These are phyloP conservation scores for Pipistrellus kuhlii DNA, from an alignment of 2,797 vertebrate species.

Conservation along the genomic window DNA sequence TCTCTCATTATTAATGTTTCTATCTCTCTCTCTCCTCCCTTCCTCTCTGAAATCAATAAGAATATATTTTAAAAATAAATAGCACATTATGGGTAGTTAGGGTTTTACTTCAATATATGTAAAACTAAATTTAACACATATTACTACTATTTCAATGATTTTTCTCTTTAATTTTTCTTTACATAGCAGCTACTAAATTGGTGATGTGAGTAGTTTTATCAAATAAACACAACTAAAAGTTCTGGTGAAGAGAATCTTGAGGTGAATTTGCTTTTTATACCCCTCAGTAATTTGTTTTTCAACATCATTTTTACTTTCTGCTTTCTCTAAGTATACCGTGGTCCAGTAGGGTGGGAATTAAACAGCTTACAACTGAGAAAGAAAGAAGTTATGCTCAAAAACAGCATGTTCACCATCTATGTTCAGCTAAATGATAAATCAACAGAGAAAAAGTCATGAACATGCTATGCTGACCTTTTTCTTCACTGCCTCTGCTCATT, in stretches of 20 bases:
- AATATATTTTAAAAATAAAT: not conserved
- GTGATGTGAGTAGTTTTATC: not conserved
- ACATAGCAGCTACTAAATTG: slow-evolving; percentile 14
- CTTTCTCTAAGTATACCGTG: not conserved
- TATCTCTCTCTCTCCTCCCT: too few relatives aligned
- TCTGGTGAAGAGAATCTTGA: slow-evolving; percentile 18
- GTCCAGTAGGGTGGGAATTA: slow-evolving; percentile 28
- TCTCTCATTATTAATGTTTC: too few relatives aligned
- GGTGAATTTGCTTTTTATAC: slow-evolving; percentile 19
- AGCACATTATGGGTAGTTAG: not conserved
- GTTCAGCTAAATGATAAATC: not conserved
- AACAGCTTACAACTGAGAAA: slow-evolving; percentile 14
- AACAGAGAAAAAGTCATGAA: not conserved
- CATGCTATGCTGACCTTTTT: not conserved
- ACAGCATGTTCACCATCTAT: not conserved
- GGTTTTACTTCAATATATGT: slow-evolving; percentile 17
- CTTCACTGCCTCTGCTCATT: not conserved
- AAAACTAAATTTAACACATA: slow-evolving; percentile 39
- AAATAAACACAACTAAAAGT: slow-evolving; percentile 3
- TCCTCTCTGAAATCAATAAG: too few relatives aligned
- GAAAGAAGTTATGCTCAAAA: not conserved
- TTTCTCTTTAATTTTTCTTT: slow-evolving; percentile 29
- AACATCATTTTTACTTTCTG: not conserved
- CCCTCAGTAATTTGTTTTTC: slow-evolving; percentile 25
- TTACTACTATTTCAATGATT: slow-evolving; percentile 11